Percentiles rank a stretch among this genome's conserved stretches.
Conservation (phyloP, 2,888 invertebrate species). For the Leptopterna dolabrata region DNA sequence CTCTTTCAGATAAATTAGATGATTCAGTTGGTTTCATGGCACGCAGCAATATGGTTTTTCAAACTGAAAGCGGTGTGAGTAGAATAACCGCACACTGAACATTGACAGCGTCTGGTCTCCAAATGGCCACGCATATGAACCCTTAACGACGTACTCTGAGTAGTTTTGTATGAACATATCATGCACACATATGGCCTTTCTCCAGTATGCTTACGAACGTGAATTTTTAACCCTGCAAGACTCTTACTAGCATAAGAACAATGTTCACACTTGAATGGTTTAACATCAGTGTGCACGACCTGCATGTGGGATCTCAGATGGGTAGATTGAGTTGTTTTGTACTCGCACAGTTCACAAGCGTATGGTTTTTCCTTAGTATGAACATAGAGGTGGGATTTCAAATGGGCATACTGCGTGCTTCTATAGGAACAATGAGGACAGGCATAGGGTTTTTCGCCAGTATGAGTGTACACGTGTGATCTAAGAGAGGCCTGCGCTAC, state of each 20-base stretch:
- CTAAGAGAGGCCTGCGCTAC: neutral
- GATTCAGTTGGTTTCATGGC: neutral
- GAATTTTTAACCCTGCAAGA: neutral
- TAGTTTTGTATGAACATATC: neutral
- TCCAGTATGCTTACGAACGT: neutral
- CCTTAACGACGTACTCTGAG: neutral
- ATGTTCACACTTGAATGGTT: neutral
- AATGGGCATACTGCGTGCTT: neutral
- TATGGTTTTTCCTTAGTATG: conserved; percentile 4
- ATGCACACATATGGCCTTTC: conserved; percentile 3
- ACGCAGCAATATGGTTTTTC: neutral
- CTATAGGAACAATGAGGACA: conserved; percentile 5
- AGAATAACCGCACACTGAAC: neutral
- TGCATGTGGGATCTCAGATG: neutral
- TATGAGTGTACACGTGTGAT: conserved; percentile 1
- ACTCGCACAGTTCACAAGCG: neutral
- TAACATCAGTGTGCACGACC: neutral
- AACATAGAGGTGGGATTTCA: neutral
- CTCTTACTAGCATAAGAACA: neutral
- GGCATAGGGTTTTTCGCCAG: neutral
- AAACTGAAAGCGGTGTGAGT: neutral
- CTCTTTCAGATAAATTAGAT: too few species aligned
- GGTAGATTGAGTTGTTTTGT: neutral
- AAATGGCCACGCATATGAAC: neutral
- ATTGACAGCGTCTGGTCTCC: neutral